Conservation (phyloP, 1,140 invertebrate species). For the Forficula auricularia region DNA sequence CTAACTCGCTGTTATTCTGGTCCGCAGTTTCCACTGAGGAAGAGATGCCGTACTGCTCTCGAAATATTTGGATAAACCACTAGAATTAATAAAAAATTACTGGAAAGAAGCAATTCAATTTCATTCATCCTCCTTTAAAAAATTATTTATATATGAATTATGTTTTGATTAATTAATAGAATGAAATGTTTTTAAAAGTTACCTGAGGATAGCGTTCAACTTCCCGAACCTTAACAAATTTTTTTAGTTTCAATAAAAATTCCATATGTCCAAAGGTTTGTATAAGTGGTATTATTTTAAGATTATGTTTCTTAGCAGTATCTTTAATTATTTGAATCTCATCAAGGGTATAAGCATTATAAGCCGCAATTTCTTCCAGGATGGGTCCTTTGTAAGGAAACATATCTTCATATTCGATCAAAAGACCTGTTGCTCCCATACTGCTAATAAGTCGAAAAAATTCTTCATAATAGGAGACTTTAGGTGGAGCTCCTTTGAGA, state of each 20-base stretch:
- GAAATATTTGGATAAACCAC: too few relatives aligned
- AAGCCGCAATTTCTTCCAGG: constrained; percentile 20
- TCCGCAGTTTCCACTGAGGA: too few relatives aligned
- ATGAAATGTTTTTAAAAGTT: constrained; percentile 9
- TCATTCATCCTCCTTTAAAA: too few relatives aligned
- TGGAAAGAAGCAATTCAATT: too few relatives aligned
- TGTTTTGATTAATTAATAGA: too few relatives aligned
- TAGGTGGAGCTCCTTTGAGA: constrained; percentile 76
- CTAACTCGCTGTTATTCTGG: too few relatives aligned
- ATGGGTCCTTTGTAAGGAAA: constrained; percentile 39
- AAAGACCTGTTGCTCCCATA: constrained; percentile 36
- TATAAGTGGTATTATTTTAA: constrained; percentile 34
- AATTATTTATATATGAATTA: too few relatives aligned
- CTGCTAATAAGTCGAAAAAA: constrained; percentile 56
- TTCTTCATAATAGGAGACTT: constrained; percentile 47
- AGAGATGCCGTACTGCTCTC: too few relatives aligned
- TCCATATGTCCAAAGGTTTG: constrained; percentile 41
- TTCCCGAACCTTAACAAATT: constrained; percentile 33
- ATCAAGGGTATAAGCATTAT: constrained; percentile 33
- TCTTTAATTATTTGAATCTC: constrained; percentile 31
- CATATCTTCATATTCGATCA: constrained; percentile 51
- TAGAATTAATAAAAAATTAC: too few relatives aligned
- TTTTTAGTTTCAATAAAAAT: constrained; percentile 35
- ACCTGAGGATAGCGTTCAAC: constrained; percentile 31
- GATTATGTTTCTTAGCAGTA: constrained; percentile 20